Evolutionary conservation across 2,113 vertebrate species (phyloP), one percentile per base, ranked within the genome.

Genomic region (Tamias sibiricus): DNA sequence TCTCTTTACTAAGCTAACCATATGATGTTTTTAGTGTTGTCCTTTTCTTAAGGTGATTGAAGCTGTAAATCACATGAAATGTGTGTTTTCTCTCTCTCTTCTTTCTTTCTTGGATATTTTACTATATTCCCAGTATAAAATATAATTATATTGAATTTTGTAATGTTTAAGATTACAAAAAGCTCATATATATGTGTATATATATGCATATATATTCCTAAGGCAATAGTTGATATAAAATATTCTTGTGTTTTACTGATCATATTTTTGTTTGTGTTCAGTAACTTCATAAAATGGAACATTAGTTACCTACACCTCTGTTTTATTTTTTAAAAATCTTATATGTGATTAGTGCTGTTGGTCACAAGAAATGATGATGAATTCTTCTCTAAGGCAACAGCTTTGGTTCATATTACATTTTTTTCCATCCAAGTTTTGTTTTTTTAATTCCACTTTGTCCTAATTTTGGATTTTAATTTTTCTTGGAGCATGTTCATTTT

Each of bases 271-370:
- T 54, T 54, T 42, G 3, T 49, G 24, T 44, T 76, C 0, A 76
- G 20, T 40, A 94, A 47, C 52, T 9, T 59, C 32, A 81, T 40
- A 49, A 35, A 87, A 6, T 95, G 13, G 8, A 26, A 26, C 2
- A 32, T 80, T 49, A 9, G 8, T 4, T 49, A 62, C 71, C 14
- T 3, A 52, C 49, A 52, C 49, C 49, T 52, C 49, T 14, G 49
- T 52, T 52, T 52, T 16, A 3, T 52, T 52, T 52, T 52, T 52
- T 16, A 16, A 16, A 47, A 47, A 47, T 8, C 49, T 40, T 59
- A 4, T 26, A 3, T 32, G 22, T 6, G 2, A 1, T 86, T n/a
- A 86, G 52, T 3, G 6, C 6, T 26, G 0, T 28, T 71, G 40
- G 2, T 26, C 52, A n/a, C 9, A 40, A 62, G 28, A 75, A 68